A percentile compares a stretch with the other conserved stretches of the same genome.
Conservation (phyloP, 2,888 invertebrate genomes). For the Andricus curvator region DNA sequence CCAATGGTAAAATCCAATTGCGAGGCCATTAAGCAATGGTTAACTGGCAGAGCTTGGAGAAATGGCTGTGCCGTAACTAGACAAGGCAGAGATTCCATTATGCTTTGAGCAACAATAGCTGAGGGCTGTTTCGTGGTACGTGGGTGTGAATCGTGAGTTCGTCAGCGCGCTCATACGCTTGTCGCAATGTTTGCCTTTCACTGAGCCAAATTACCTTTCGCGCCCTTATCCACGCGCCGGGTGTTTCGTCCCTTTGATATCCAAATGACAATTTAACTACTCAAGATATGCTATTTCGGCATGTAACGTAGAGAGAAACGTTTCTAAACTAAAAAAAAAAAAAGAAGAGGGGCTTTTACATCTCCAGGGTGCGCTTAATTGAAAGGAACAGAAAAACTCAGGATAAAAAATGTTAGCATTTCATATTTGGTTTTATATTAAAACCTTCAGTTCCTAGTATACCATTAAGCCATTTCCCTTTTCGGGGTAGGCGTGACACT, state of each 20-base stretch:
- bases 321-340: neutral
- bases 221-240: slow-evolving; percentile 75
- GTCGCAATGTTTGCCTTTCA: slow-evolving; percentile 75
- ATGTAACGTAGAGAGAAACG: neutral
- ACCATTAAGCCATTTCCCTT: no score
- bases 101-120: slow-evolving; percentile 78
- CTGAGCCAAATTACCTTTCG: slow-evolving; percentile 77
- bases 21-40: slow-evolving; percentile 77
- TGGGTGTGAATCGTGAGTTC: slow-evolving; percentile 76
- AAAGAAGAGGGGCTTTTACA: neutral
- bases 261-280: slow-evolving; percentile 79
- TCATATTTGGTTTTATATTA: neutral
- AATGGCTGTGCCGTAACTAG: slow-evolving; percentile 57
- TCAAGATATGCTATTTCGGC: slow-evolving; percentile 55
- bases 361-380: neutral
- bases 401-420: neutral
- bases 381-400: neutral
- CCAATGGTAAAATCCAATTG: slow-evolving; percentile 79
- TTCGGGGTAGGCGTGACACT: no score
- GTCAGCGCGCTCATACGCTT: slow-evolving; percentile 63
- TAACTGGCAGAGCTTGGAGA: slow-evolving; percentile 69
- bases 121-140: slow-evolving; percentile 76
- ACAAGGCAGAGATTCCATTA: slow-evolving; percentile 77
- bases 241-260: slow-evolving; percentile 77
- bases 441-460: no score